Percentiles rank a stretch among this genome's conserved stretches.
phyloP scores from a whole-genome alignment of 2,113 vertebrate genomes.

The Dendrocopos noguchii region DNA sequence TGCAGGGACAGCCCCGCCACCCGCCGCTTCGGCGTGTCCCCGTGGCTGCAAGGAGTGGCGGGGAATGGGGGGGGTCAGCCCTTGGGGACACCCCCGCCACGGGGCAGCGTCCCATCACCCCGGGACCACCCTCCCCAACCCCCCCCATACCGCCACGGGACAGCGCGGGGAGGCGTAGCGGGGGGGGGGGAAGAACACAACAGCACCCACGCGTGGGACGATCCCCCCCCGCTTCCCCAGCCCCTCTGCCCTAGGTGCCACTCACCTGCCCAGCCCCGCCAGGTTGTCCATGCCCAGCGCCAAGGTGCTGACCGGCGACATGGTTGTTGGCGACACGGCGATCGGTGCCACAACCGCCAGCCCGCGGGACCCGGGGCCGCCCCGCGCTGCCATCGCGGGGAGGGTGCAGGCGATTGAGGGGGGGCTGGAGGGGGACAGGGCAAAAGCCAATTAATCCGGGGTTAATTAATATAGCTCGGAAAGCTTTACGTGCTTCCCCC shows the following conservation, averaged over 20 bases:
- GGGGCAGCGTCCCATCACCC: no score
- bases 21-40: conserved; percentile 84
- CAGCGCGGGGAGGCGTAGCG: no score
- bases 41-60: conserved; percentile 61
- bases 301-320: neutral
- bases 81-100: neutral
- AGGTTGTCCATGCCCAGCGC: neutral
- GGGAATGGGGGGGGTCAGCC: neutral
- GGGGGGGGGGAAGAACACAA: neutral
- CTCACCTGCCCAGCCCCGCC: neutral
- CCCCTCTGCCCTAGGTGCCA: neutral
- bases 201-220: neutral
- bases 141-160: no score
- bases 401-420: no score
- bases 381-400: no score
- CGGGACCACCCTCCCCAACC: neutral
- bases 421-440: no score
- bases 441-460: no score
- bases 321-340: neutral
- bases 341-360: neutral
- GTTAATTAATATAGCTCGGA: no score
- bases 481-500: no score
- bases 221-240: neutral
- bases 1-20: neutral
- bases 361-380: no score